phyloP scores from a whole-genome alignment of 2,797 vertebrate genomes.

The Typhlichthys subterraneus region DNA sequence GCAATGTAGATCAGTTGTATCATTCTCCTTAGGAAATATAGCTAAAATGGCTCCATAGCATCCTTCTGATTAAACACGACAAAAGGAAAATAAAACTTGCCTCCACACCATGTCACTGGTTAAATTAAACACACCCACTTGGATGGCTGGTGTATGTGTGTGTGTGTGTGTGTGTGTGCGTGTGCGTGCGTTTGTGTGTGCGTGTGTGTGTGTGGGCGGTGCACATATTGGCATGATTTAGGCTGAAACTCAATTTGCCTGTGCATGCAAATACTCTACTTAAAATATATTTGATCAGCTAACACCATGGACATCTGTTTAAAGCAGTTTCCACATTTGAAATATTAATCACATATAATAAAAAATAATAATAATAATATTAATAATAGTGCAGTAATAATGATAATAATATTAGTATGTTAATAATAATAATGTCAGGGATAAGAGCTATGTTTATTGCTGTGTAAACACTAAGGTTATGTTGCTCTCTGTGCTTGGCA shows the following conservation, averaged over 20 bases:
- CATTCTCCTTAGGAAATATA: slow-evolving; percentile 22
- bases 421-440: no score
- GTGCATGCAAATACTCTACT: slow-evolving; percentile 32
- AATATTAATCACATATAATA: slow-evolving; percentile 8
- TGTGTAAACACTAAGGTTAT: slow-evolving; percentile 35
- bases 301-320: slow-evolving; percentile 33
- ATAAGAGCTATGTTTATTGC: slow-evolving; percentile 30
- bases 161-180: slow-evolving; percentile 12
- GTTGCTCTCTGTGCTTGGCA: slow-evolving; percentile 15
- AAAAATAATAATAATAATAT: no score
- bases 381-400: no score
- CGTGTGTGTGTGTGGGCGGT: slow-evolving; percentile 2
- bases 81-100: slow-evolving; percentile 23
- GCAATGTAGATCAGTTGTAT: slow-evolving; percentile 40
- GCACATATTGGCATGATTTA: background rate
- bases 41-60: slow-evolving; percentile 16
- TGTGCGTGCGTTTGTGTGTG: background rate
- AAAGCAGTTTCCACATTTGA: slow-evolving; percentile 32
- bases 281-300: slow-evolving; percentile 48
- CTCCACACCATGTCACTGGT: slow-evolving; percentile 21
- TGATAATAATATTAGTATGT: no score
- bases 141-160: background rate
- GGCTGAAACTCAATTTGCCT: slow-evolving; percentile 38
- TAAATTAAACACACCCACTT: slow-evolving; percentile 16
- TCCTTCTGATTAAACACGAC: slow-evolving; percentile 18